These are phyloP conservation scores for Hemaris fuciformis DNA, from an alignment of 2,888 invertebrate genomes.

Conservation along the genomic window DNA sequence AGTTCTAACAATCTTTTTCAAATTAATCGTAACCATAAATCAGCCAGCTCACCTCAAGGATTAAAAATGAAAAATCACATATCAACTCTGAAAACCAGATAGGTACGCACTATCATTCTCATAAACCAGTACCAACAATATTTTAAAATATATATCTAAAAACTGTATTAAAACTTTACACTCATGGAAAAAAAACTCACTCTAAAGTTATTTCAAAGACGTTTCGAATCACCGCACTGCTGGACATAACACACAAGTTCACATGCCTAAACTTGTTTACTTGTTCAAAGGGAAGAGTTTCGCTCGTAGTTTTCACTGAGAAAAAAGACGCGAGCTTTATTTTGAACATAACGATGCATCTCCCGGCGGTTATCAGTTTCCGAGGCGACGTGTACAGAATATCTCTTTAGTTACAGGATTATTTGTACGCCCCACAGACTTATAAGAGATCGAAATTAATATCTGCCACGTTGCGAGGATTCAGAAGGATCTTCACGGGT, in stretches of 20 bases:
- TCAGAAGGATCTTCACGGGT: not conserved
- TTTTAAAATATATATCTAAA: too few relatives aligned
- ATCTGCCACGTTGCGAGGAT: slow-evolving; percentile 16
- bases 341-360: not conserved
- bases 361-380: slow-evolving; percentile 24
- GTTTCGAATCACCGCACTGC: not conserved
- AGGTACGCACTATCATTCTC: too few relatives aligned
- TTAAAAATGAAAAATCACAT: too few relatives aligned
- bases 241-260: slow-evolving; percentile 22
- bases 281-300: not conserved
- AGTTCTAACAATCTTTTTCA: too few relatives aligned
- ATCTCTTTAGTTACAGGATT: slow-evolving; percentile 30
- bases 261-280: slow-evolving; percentile 26
- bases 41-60: too few relatives aligned
- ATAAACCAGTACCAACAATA: too few relatives aligned
- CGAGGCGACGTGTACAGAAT: slow-evolving; percentile 28
- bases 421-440: slow-evolving; percentile 22
- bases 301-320: not conserved
- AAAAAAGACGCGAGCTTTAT: not conserved
- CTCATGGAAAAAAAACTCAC: not conserved
- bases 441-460: slow-evolving; percentile 17
- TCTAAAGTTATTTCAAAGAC: not conserved
- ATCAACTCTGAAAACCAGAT: too few relatives aligned
- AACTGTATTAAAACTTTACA: not conserved
- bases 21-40: too few relatives aligned